phyloP scores from a whole-genome alignment of 2,797 vertebrate genomes.

The Sebastes kiyomatsui region DNA sequence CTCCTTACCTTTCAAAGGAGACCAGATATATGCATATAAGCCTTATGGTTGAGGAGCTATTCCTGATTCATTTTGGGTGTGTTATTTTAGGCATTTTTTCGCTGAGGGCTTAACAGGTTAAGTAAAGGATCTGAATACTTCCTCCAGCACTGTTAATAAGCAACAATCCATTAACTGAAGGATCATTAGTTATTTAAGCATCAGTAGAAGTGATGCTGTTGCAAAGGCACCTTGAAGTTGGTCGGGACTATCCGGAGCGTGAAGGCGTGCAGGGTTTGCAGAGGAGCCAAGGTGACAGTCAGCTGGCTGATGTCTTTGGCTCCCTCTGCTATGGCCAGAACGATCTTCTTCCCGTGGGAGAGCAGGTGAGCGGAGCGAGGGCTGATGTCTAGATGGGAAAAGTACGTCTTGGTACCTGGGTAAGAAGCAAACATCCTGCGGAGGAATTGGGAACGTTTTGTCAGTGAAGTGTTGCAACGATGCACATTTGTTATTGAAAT shows the following conservation, averaged over 20 bases:
- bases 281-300: conserved; percentile 73
- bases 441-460: not conserved
- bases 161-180: not conserved
- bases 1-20: not conserved
- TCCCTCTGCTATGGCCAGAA: conserved; percentile 79
- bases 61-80: not conserved
- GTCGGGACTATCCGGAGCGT: conserved; percentile 80
- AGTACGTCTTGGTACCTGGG: conserved; percentile 85
- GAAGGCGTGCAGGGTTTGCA: conserved; percentile 83
- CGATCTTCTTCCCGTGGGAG: conserved; percentile 80
- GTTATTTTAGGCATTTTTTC: not conserved
- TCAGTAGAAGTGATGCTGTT: not conserved
- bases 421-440: conserved; percentile 80
- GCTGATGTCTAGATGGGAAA: conserved; percentile 82
- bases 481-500: not conserved
- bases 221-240: conserved; percentile 82
- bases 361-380: conserved; percentile 72
- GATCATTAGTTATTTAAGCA: not conserved
- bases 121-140: not conserved
- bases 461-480: not conserved
- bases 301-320: conserved; percentile 80
- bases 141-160: not conserved
- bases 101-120: not conserved
- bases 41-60: not conserved
- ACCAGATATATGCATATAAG: not conserved